These are phyloP conservation scores for Harmothoe impar DNA, from an alignment of 2,888 invertebrate species.

Conservation along the genomic window DNA sequence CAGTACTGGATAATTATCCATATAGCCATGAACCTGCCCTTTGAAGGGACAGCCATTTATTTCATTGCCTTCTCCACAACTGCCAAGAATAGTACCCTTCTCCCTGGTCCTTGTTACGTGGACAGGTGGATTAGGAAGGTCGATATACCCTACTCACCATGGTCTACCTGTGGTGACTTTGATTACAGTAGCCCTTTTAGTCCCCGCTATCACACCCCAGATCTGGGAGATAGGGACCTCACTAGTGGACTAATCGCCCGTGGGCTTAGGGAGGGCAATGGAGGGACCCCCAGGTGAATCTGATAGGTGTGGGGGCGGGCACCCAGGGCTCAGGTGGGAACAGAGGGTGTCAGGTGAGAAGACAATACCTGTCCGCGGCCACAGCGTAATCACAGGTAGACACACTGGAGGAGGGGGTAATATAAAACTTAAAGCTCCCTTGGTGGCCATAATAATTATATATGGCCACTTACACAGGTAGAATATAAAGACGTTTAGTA, in stretches of 20 bases:
- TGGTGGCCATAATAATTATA: no score
- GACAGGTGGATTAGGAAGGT: background rate
- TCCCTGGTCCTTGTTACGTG: background rate
- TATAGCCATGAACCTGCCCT: background rate
- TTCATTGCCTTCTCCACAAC: background rate
- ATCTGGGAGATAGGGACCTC: background rate
- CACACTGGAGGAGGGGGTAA: background rate
- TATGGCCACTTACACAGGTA: background rate
- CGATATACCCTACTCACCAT: background rate
- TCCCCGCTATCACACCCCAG: background rate
- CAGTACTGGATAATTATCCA: background rate
- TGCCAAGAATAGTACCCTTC: background rate
- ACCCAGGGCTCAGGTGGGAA: background rate
- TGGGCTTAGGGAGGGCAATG: background rate
- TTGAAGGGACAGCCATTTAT: no score
- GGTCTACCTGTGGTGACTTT: background rate
- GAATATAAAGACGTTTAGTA: no score
- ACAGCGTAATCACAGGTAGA: background rate
- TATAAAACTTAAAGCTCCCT: background rate
- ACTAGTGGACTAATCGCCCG: background rate
- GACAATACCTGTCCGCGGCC: constrained; percentile 7
- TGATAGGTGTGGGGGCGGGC: background rate
- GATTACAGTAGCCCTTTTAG: constrained; percentile 1
- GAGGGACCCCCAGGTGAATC: background rate
- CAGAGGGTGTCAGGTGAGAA: background rate